A percentile compares a stretch with the other conserved stretches of the same genome.
These are phyloP conservation scores for Drosophila ercepeae DNA, from an alignment of 1,140 invertebrate species.

Conservation along the genomic window DNA sequence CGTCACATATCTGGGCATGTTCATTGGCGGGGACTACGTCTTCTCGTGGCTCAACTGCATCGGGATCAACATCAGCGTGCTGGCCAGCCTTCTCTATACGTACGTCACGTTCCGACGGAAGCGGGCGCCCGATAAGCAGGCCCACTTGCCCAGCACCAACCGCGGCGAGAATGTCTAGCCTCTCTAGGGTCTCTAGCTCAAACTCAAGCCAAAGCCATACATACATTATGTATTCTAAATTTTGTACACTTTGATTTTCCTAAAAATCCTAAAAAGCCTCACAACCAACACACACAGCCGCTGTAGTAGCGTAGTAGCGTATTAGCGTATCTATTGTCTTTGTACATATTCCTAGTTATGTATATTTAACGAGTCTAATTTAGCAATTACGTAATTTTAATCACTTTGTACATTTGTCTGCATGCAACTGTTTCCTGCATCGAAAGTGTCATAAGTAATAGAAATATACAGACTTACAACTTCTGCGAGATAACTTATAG, in stretches of 20 bases:
- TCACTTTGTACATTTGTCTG: constrained; percentile 45
- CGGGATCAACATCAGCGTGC: constrained; percentile 96
- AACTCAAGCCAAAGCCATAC: constrained; percentile 60
- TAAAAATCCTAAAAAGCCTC: too few species aligned
- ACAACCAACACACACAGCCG: constrained; percentile 1
- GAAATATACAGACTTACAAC: constrained; percentile 33
- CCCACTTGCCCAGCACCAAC: constrained; percentile 63
- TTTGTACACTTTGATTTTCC: constrained; percentile 15
- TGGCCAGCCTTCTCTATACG: constrained; percentile 92
- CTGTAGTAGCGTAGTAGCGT: constrained; percentile 1
- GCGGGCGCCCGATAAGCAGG: constrained; percentile 84
- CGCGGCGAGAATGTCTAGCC: constrained; percentile 85
- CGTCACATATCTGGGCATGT: constrained; percentile 97
- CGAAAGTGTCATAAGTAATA: constrained; percentile 45
- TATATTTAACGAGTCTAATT: constrained; percentile 37
- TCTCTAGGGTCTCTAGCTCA: constrained; percentile 44
- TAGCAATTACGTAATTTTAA: constrained; percentile 58
- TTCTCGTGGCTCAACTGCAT: constrained; percentile 97
- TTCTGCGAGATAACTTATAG: constrained; percentile 22
- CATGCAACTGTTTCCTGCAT: constrained; percentile 47
- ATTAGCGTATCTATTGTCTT: too few species aligned
- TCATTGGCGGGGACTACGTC: constrained; percentile 98
- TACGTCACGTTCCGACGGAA: constrained; percentile 90
- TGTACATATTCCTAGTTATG: constrained; percentile 46
- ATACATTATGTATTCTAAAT: constrained; percentile 38